phyloP scores from a whole-genome alignment of 2,797 vertebrate genomes.

The Clarias laeviceps region DNA sequence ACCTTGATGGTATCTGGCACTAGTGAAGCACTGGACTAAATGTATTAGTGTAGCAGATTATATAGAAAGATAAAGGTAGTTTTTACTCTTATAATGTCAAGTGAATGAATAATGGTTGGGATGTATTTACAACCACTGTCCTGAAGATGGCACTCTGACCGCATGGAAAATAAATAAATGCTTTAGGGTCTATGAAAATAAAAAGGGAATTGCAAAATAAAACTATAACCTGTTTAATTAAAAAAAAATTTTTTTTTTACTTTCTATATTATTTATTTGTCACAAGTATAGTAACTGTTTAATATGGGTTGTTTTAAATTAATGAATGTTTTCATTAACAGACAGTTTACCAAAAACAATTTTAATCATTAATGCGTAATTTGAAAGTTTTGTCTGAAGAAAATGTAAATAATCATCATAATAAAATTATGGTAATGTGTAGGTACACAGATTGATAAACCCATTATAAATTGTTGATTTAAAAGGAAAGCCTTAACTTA shows the following conservation, averaged over 20 bases:
- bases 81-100: too few relatives aligned
- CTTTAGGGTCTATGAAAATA: not conserved
- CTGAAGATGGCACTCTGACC: conserved; percentile 21
- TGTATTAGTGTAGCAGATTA: too few relatives aligned
- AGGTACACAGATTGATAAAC: not conserved
- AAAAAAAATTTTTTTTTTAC: too few relatives aligned
- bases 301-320: too few relatives aligned
- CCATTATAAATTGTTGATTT: not conserved
- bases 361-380: not conserved
- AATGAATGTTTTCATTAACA: too few relatives aligned
- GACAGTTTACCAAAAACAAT: too few relatives aligned
- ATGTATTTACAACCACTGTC: not conserved
- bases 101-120: not conserved
- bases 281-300: too few relatives aligned
- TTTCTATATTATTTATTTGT: too few relatives aligned
- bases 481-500: not conserved
- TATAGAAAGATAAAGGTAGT: too few relatives aligned
- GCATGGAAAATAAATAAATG: not conserved
- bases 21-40: too few relatives aligned
- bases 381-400: not conserved
- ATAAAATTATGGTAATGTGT: not conserved
- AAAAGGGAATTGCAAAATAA: not conserved
- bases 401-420: not conserved
- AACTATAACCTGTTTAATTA: not conserved
- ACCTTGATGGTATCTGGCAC: too few relatives aligned